phyloP scores from a whole-genome alignment of 2,797 vertebrate genomes.

The Buceros bicornis region DNA sequence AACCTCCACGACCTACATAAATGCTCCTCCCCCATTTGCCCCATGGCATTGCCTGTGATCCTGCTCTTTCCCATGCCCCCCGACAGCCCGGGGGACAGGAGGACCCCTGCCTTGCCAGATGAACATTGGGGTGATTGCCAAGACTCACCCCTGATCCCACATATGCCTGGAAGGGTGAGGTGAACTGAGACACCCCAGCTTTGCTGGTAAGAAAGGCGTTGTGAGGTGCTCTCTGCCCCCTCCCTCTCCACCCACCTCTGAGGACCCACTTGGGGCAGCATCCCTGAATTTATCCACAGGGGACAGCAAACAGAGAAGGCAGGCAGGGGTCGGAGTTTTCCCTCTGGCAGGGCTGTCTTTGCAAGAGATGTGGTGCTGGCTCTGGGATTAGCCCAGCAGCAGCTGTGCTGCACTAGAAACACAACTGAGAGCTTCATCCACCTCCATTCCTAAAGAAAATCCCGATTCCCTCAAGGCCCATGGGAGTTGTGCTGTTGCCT shows the following conservation, averaged over 20 bases:
- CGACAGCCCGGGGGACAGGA: rapidly evolving
- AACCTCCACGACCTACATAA: neutral
- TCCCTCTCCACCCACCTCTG: neutral
- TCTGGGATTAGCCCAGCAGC: neutral
- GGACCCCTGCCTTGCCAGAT: rapidly evolving
- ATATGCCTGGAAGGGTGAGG: neutral
- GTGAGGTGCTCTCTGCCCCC: neutral
- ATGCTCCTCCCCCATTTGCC: rapidly evolving
- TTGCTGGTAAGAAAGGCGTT: neutral
- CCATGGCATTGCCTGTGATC: rapidly evolving
- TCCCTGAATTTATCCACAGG: neutral
- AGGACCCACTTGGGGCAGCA: neutral
- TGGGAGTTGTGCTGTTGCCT: neutral
- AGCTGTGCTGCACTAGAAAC: neutral
- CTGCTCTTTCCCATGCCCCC: neutral
- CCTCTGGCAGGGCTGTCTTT: neutral
- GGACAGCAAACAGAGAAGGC: neutral
- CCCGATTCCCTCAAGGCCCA: neutral
- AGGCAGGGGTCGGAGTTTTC: neutral
- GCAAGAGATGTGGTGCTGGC: neutral
- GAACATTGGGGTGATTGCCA: rapidly evolving
- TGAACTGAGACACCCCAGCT: neutral
- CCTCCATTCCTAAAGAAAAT: neutral
- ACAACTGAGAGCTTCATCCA: neutral
- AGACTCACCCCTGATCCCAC: neutral